Evolutionary conservation across 2,797 vertebrate species (phyloP).

Genomic region (Chloroceryle inda): DNA sequence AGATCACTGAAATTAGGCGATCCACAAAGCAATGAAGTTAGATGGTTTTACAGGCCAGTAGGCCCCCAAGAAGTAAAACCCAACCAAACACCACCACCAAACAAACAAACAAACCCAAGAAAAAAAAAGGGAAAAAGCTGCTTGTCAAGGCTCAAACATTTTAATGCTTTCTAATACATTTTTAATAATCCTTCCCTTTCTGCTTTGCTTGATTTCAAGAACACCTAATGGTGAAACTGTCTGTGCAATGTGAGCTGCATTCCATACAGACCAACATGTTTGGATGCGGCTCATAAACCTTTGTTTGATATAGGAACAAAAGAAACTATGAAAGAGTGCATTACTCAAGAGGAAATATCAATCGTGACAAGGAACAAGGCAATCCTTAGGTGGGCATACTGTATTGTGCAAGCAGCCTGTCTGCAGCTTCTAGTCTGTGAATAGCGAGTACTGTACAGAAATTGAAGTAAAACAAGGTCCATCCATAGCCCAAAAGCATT

Average conservation of each 20-base stretch:
- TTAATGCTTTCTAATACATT: background rate
- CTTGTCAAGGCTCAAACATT: background rate
- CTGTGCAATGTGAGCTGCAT: background rate
- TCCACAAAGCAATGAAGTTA: background rate
- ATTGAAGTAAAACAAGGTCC: background rate
- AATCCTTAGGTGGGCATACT: background rate
- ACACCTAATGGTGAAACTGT: background rate
- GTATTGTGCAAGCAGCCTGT: background rate
- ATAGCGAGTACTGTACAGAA: background rate
- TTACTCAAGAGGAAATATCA: slow-evolving; percentile 36
- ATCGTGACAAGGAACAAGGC: background rate
- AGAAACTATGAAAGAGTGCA: background rate
- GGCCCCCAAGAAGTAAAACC: background rate
- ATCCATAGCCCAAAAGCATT: background rate
- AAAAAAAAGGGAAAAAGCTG: background rate
- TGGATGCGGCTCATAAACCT: background rate
- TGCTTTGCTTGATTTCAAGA: background rate
- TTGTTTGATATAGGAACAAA: background rate
- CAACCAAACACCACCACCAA: no score
- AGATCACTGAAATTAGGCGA: background rate
- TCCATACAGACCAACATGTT: background rate
- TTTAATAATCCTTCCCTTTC: background rate
- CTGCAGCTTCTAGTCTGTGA: background rate
- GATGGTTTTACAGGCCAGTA: background rate
- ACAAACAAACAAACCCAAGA: background rate